Percentiles rank a stretch among this genome's conserved stretches.
Evolutionary conservation across 2,113 vertebrate species (phyloP).

Genomic region (Zapus hudsonius): DNA sequence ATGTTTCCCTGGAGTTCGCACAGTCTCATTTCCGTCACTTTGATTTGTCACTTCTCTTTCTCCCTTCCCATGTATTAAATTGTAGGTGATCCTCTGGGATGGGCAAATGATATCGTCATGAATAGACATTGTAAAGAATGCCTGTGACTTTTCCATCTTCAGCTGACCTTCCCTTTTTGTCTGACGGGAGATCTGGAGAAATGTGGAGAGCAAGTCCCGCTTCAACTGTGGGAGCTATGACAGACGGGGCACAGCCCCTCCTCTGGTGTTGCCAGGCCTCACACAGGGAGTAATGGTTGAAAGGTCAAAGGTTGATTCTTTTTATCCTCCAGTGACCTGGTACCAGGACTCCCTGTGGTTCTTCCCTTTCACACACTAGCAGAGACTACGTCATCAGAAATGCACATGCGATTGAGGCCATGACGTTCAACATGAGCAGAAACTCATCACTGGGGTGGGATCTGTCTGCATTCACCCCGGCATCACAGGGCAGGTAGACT

Average conservation of each 20-base stretch:
- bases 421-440: background rate
- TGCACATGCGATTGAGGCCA: background rate
- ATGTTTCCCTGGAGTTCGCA: slow-evolving; percentile 25
- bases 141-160: background rate
- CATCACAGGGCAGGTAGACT: too few relatives aligned
- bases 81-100: background rate
- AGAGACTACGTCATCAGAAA: background rate
- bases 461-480: background rate
- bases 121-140: background rate
- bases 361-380: background rate
- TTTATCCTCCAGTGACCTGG: background rate
- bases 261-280: background rate
- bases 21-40: background rate
- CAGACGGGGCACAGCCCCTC: background rate
- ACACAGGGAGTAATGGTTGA: too few relatives aligned
- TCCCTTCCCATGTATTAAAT: slow-evolving; percentile 29
- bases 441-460: background rate
- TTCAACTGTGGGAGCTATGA: background rate
- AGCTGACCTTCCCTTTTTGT: background rate
- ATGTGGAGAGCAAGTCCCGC: background rate
- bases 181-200: background rate
- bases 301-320: background rate
- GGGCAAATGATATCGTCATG: background rate
- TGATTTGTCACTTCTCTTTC: slow-evolving; percentile 28
- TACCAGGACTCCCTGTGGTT: background rate